Base-by-base conservation (phyloP, 2,888 invertebrate genomes). In the Anticlea derivata region DNA sequence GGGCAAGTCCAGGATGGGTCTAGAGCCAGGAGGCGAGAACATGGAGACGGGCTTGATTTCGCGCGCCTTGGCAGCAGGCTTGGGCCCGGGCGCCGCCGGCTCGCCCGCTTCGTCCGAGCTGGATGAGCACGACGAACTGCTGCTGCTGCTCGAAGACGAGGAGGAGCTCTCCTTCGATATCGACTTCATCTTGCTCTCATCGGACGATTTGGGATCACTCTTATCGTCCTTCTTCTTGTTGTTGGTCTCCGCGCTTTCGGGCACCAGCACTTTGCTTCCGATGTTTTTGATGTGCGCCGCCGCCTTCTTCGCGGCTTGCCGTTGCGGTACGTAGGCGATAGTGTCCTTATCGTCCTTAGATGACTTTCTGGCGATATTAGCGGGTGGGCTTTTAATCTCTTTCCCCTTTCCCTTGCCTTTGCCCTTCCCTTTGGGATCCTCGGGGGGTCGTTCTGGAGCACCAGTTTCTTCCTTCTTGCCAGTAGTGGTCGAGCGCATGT, bases 301-400 rank as follows among this genome's bases (percentile, higher is more conserved):
- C 0, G 97, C 97, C 78, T 97, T 97, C 77, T 97, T 97, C 7
- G 97, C 97, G 0, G 97, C 97, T 82, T 97, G 96, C 53, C 97
- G 89, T 76, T 97, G 97, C 1, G 97, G 97, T 12, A 97, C 97
- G 77, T 96, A 96, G 0, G 96, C 94, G 30, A 96, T 92, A 35
- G 95, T 92, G 64, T 93, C 93, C 68, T 94, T 94, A 22, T 93
- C 93, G 2, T 94, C 94, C 71, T 94, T 94, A 1, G 80, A 78
- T 55, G 80, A 80, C 66, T 81, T 89, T 77, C 73, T 91, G 68
- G 93, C 92, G 22, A 80, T 65, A 80, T 91, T 87, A 47, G 77
- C 77, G 23, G 69, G 61, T 29, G 68, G 65, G 22, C 83, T 91
- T 67, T 85, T 75, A 7, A 88, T 80, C 62, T 90, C 89, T 72